Evolutionary conservation across 2,113 vertebrate genomes (phyloP).

Genomic region (Tamias sibiricus): DNA sequence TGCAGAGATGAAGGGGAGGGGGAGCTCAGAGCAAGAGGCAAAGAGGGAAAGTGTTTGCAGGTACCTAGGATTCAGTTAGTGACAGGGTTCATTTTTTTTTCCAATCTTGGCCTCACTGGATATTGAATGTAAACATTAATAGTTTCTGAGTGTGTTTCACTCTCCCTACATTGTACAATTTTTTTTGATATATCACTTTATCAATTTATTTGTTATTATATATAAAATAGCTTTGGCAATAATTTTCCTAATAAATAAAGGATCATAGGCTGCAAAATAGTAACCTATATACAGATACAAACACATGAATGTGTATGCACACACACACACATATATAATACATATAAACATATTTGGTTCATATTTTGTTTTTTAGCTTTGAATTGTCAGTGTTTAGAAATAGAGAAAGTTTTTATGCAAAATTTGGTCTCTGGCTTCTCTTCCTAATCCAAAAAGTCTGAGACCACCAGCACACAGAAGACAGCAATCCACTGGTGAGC

Average conservation of each 20-base stretch:
- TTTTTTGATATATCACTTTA: background rate
- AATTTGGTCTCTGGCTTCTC: background rate
- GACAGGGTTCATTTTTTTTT: background rate
- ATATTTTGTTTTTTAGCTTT: constrained; percentile 22
- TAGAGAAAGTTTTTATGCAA: background rate
- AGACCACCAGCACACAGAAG: background rate
- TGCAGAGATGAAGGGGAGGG: background rate
- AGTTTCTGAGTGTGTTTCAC: background rate
- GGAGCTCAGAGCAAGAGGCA: background rate
- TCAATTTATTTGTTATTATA: background rate
- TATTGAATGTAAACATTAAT: background rate
- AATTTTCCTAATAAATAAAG: background rate
- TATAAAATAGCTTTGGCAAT: background rate
- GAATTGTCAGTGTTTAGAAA: background rate
- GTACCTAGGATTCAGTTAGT: background rate
- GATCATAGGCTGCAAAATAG: background rate
- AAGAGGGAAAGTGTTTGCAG: background rate
- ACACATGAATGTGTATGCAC: background rate
- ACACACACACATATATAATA: background rate
- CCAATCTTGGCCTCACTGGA: background rate
- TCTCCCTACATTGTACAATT: background rate
- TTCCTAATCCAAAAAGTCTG: background rate
- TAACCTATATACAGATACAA: background rate
- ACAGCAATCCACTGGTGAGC: background rate
- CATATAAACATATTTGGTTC: background rate